phyloP scores from a whole-genome alignment of 2,113 vertebrate species.

The Cinclus mexicanus region DNA sequence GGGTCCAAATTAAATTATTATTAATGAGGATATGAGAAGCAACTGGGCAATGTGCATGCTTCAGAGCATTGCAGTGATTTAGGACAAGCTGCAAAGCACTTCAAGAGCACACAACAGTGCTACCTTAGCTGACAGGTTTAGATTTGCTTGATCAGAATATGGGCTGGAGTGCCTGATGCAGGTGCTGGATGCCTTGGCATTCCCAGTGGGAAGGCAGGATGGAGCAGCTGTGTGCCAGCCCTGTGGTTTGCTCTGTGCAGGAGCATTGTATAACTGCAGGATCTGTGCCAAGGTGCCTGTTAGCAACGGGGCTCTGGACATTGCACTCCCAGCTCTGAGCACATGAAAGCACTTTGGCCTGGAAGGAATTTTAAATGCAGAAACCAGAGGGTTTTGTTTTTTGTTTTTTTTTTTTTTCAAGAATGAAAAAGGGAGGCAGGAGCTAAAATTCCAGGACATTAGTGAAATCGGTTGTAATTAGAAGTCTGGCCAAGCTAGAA shows the following conservation, averaged over 20 bases:
- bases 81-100: neutral
- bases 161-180: neutral
- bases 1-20: neutral
- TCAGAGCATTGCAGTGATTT: neutral
- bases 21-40: neutral
- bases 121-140: neutral
- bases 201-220: neutral
- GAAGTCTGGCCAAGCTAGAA: conserved; percentile 26
- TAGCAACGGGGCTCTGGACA: neutral
- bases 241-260: neutral
- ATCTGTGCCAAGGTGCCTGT: conserved; percentile 6
- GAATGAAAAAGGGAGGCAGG: neutral
- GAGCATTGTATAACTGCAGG: neutral
- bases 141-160: neutral
- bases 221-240: neutral
- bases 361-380: conserved; percentile 30
- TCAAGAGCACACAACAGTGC: neutral
- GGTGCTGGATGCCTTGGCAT: neutral
- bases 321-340: neutral
- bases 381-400: neutral
- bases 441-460: conserved; percentile 21
- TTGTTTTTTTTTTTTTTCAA: neutral
- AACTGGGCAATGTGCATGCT: no score
- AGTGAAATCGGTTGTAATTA: conserved; percentile 40
- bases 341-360: conserved; percentile 2